Conservation (phyloP, 1,140 invertebrate genomes). For the Diploscapter pachys region DNA sequence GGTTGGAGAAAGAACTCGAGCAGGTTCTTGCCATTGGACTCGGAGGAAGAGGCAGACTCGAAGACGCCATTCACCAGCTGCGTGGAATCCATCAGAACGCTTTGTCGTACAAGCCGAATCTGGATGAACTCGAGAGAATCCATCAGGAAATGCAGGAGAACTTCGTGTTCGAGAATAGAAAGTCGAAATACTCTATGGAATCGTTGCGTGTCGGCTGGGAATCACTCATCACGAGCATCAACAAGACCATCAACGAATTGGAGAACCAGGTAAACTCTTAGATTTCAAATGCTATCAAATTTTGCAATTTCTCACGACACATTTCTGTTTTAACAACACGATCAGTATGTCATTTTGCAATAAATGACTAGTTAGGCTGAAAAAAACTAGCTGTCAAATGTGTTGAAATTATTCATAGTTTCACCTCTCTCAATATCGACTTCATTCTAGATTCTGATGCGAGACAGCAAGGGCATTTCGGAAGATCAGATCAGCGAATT, state of each 20-base stretch:
- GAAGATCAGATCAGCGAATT: conserved; percentile 98
- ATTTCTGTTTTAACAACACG: no score
- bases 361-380: no score
- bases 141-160: conserved; percentile 98
- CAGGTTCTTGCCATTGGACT: conserved; percentile 84
- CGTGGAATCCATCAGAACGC: conserved; percentile 63
- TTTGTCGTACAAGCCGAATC: conserved; percentile 89
- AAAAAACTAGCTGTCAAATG: no score
- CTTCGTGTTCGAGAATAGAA: conserved; percentile 98
- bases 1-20: conserved; percentile 97
- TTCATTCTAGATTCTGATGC: conserved; percentile 79
- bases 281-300: neutral
- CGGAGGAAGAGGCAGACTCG: conserved; percentile 62
- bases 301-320: neutral
- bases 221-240: conserved; percentile 92
- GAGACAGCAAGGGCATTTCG: conserved; percentile 91
- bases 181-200: conserved; percentile 96
- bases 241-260: conserved; percentile 96
- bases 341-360: no score
- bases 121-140: conserved; percentile 96
- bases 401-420: no score
- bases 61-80: conserved; percentile 51
- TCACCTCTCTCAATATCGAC: no score
- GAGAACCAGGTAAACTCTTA: conserved; percentile 72
- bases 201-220: conserved; percentile 98